phyloP scores from a whole-genome alignment of 2,113 vertebrate genomes.

The Chaenogobius annularis region DNA sequence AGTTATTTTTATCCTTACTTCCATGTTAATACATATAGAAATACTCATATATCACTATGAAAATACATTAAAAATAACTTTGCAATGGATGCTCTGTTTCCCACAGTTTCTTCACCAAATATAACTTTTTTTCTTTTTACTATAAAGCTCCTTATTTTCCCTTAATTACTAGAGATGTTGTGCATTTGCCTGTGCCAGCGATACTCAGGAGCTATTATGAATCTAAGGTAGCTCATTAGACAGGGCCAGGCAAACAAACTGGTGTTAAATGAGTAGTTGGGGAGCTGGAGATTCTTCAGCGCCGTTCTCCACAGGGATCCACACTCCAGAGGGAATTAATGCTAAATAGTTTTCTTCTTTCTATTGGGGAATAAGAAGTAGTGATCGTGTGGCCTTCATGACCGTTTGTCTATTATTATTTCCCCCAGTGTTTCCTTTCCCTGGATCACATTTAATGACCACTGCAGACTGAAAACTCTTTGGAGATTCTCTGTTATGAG shows the following conservation, averaged over 20 bases:
- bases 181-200: not conserved
- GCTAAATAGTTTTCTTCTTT: conserved; percentile 2
- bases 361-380: conserved; percentile 17
- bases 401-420: not conserved
- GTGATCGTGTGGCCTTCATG: not conserved
- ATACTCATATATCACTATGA: too few relatives aligned
- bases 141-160: not conserved
- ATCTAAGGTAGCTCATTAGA: conserved; percentile 14
- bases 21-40: too few relatives aligned
- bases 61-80: too few relatives aligned
- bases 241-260: not conserved
- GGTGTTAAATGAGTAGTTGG: conserved; percentile 16
- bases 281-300: conserved; percentile 6
- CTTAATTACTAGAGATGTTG: not conserved
- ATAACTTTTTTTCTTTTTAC: not conserved
- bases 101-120: not conserved
- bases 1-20: not conserved
- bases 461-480: not conserved
- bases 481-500: too few relatives aligned
- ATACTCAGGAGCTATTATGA: conserved; percentile 7
- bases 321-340: conserved; percentile 24
- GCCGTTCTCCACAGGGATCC: conserved; percentile 11
- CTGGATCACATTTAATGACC: not conserved
- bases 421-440: not conserved
- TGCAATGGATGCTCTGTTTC: not conserved